Evolutionary conservation across 2,797 vertebrate species (phyloP).

Genomic region (Lutjanus argentimaculatus): DNA sequence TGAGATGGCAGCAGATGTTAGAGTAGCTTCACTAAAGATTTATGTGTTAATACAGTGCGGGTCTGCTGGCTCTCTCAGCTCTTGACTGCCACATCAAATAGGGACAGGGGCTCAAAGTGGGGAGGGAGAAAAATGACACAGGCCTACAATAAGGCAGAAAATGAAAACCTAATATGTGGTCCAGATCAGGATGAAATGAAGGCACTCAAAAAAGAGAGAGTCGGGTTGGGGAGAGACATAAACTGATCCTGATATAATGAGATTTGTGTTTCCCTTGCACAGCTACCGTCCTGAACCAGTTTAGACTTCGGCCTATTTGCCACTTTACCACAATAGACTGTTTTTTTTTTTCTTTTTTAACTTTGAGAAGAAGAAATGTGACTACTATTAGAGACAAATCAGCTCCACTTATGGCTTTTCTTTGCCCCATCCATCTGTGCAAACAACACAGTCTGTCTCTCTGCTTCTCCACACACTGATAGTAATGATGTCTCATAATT

Average conservation of each 20-base stretch:
- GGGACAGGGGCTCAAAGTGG: slow-evolving; percentile 2
- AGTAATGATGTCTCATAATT: neutral
- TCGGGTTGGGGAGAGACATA: neutral
- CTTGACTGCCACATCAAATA: slow-evolving; percentile 22
- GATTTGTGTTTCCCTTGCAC: slow-evolving; percentile 19
- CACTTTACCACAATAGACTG: slow-evolving; percentile 4
- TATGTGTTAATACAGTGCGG: slow-evolving; percentile 59
- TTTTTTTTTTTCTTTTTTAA: slow-evolving; percentile 2
- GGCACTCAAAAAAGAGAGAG: slow-evolving; percentile 17
- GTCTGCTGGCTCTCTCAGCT: slow-evolving; percentile 36
- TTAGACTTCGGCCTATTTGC: neutral
- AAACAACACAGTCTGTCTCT: neutral
- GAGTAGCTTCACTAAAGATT: slow-evolving; percentile 56
- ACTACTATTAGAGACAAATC: slow-evolving; percentile 7
- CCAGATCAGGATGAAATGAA: slow-evolving; percentile 26
- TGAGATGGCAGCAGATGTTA: slow-evolving; percentile 62
- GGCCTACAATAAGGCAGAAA: slow-evolving; percentile 46
- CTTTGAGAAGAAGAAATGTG: slow-evolving; percentile 14
- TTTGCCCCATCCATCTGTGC: neutral
- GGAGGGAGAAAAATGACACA: slow-evolving; percentile 43
- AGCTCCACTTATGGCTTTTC: neutral
- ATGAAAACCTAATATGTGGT: slow-evolving; percentile 64
- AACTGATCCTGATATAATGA: slow-evolving; percentile 18
- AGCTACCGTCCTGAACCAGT: neutral
- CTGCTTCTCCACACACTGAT: neutral